phyloP scores from a whole-genome alignment of 1,140 invertebrate genomes.

The Zaprionus camerounensis region DNA sequence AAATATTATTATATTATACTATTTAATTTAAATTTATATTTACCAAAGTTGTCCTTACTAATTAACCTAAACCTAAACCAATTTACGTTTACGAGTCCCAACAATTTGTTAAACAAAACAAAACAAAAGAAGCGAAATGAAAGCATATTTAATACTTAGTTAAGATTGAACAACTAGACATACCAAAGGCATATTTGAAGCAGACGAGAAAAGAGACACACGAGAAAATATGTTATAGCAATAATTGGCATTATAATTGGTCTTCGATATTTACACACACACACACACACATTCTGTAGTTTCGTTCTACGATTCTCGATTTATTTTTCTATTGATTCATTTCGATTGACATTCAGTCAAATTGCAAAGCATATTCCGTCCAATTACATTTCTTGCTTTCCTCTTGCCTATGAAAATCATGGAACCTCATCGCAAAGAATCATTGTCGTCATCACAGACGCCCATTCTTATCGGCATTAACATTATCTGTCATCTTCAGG shows the following conservation, averaged over 20 bases:
- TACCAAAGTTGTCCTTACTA: conserved; percentile 84
- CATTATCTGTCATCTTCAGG: conserved; percentile 12
- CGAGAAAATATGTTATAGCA: conserved; percentile 46
- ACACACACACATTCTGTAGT: neutral
- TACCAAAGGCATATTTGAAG: conserved; percentile 82
- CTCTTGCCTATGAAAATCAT: conserved; percentile 58
- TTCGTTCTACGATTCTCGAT: conserved; percentile 21
- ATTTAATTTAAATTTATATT: conserved; percentile 51
- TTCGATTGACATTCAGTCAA: conserved; percentile 68
- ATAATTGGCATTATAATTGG: conserved; percentile 52
- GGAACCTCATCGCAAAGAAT: conserved; percentile 30
- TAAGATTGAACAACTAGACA: conserved; percentile 77
- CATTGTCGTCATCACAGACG: neutral
- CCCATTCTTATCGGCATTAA: conserved; percentile 28
- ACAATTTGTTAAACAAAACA: conserved; percentile 64
- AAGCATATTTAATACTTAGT: conserved; percentile 70
- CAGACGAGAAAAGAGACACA: conserved; percentile 43
- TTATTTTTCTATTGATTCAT: conserved; percentile 25
- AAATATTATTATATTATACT: conserved; percentile 44
- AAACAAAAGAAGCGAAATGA: conserved; percentile 52
- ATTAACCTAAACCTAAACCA: conserved; percentile 66
- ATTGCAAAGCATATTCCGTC: conserved; percentile 80
- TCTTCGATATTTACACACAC: conserved; percentile 21
- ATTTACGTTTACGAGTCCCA: conserved; percentile 61
- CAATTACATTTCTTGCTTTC: conserved; percentile 81